phyloP scores from a whole-genome alignment of 2,113 vertebrate species.

The Vanacampus margaritifer region DNA sequence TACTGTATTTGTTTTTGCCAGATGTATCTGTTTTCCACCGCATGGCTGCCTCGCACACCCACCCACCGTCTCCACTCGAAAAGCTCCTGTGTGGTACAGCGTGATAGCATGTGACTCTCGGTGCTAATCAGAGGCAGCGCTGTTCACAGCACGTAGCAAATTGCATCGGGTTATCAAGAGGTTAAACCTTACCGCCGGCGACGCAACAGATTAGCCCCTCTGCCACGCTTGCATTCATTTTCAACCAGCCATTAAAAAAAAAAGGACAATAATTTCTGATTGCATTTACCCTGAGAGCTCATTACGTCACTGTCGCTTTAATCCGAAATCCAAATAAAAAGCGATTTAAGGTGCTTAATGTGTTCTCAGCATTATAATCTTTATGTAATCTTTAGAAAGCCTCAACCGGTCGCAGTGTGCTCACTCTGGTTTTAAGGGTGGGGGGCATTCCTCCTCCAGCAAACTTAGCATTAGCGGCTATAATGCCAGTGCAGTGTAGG shows the following conservation, averaged over 20 bases:
- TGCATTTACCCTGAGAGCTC: background rate
- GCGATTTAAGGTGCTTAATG: slow-evolving; percentile 17
- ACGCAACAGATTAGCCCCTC: slow-evolving; percentile 2
- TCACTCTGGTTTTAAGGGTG: background rate
- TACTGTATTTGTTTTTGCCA: background rate
- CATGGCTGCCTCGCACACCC: background rate
- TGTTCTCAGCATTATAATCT: slow-evolving; percentile 3
- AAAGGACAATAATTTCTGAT: background rate
- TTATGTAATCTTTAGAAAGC: slow-evolving; percentile 1
- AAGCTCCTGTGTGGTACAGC: background rate
- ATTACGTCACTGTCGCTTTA: slow-evolving; percentile 8
- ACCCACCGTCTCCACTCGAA: background rate
- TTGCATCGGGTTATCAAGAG: background rate
- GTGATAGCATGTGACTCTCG: background rate
- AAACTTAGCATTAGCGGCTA: background rate
- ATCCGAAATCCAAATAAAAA: slow-evolving; percentile 25
- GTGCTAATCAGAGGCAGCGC: slow-evolving; percentile 8
- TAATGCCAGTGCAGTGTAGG: background rate
- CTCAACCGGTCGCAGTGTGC: background rate
- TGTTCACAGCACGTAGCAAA: slow-evolving; percentile 6
- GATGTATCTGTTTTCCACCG: no score
- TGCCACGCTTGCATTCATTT: background rate
- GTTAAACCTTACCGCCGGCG: background rate
- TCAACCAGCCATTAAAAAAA: background rate
- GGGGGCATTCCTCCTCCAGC: background rate